Percentiles rank a stretch among this genome's conserved stretches.
Conservation (phyloP, 2,797 vertebrate genomes). For the Tiaroga cobitis region DNA sequence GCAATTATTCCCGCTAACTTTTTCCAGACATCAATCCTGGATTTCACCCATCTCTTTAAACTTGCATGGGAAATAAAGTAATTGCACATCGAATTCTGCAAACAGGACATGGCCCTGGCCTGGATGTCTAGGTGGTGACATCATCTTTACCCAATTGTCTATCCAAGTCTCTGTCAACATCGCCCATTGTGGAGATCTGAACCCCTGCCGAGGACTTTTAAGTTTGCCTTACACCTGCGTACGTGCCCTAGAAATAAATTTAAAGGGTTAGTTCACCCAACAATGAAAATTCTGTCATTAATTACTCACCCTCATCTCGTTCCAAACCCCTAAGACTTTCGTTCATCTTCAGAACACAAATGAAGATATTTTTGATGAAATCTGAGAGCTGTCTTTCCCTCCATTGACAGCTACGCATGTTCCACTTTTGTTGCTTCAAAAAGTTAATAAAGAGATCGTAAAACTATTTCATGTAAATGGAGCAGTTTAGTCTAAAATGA, state of each 20-base stretch:
- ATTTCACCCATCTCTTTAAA: slow-evolving; percentile 67
- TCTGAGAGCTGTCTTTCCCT: no score
- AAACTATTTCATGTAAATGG: no score
- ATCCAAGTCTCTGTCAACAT: slow-evolving; percentile 66
- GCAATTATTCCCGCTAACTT: slow-evolving; percentile 75
- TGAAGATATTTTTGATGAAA: no score
- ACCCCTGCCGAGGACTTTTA: slow-evolving; percentile 61
- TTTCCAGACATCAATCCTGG: slow-evolving; percentile 72
- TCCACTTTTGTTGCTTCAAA: no score
- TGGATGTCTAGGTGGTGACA: slow-evolving; percentile 66
- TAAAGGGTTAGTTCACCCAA: no score
- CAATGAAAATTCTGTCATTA: no score
- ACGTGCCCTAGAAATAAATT: slow-evolving; percentile 8
- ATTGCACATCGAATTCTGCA: slow-evolving; percentile 58
- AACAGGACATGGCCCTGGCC: slow-evolving; percentile 38
- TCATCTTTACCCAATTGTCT: slow-evolving; percentile 63
- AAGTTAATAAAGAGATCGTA: no score
- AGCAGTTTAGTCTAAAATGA: no score
- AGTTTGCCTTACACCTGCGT: slow-evolving; percentile 56
- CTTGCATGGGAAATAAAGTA: slow-evolving; percentile 64
- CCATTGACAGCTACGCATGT: no score
- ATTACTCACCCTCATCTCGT: no score
- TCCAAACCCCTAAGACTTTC: no score
- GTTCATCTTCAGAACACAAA: no score
- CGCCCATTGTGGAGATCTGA: slow-evolving; percentile 30